A percentile compares a stretch with the other conserved stretches of the same genome.
Conservation (phyloP, 2,888 invertebrate species). For the Ectobius pallidus region DNA sequence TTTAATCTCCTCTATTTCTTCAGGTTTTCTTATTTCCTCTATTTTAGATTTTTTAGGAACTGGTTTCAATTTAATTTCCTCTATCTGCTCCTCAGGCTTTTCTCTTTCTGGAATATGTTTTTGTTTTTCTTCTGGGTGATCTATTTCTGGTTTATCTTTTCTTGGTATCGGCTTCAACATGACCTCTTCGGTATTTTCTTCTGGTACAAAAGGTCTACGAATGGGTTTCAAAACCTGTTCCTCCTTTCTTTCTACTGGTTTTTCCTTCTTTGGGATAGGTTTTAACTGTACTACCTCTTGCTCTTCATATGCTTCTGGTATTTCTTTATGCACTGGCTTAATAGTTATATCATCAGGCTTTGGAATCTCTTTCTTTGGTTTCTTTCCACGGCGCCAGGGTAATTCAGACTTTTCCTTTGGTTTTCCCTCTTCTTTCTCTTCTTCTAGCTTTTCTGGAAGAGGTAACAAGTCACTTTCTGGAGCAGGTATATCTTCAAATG, state of each 20-base stretch:
- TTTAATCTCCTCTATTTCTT: conserved; percentile 53
- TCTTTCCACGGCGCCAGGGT: conserved; percentile 6
- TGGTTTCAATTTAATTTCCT: conserved; percentile 43
- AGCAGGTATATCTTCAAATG: not conserved
- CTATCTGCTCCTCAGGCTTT: conserved; percentile 47
- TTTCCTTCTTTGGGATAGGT: not conserved
- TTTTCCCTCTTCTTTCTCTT: conserved; percentile 12
- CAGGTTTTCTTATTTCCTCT: conserved; percentile 42
- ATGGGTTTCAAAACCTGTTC: conserved; percentile 48
- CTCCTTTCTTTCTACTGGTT: conserved; percentile 41
- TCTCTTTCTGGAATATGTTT: conserved; percentile 50
- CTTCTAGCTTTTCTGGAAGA: conserved; percentile 32
- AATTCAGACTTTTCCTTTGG: not conserved
- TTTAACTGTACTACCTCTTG: conserved; percentile 44
- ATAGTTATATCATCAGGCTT: conserved; percentile 55
- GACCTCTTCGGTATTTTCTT: conserved; percentile 21
- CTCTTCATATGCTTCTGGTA: conserved; percentile 49
- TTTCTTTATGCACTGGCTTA: conserved; percentile 54
- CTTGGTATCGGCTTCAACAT: conserved; percentile 31
- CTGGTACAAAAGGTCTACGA: conserved; percentile 18
- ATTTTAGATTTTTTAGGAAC: conserved; percentile 47
- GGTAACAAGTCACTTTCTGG: conserved; percentile 44
- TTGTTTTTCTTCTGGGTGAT: conserved; percentile 49
- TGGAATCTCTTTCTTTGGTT: not conserved
- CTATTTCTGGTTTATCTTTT: conserved; percentile 52